Conservation (phyloP, 2,797 vertebrate species). For the Saxicola maurus region DNA sequence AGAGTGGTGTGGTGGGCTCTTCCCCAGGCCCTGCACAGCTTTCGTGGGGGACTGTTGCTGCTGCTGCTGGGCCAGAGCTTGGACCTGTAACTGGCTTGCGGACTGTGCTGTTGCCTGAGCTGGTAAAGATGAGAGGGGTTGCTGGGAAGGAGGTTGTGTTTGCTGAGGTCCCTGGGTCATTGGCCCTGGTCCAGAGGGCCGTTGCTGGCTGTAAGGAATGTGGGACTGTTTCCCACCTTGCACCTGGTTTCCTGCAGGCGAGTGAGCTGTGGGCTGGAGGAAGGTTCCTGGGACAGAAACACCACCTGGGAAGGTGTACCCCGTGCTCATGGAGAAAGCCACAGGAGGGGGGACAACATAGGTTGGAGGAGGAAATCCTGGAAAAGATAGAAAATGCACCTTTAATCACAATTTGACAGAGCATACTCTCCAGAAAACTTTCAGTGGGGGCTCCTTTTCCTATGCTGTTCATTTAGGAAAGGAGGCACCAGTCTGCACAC, state of each 20-base stretch:
- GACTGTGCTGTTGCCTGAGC: conserved; percentile 80
- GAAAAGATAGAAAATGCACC: not conserved
- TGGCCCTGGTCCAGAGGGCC: conserved; percentile 88
- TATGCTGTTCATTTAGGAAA: not conserved
- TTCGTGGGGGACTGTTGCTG: conserved; percentile 91
- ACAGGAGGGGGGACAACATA: conserved; percentile 93
- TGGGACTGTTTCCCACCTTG: conserved; percentile 92
- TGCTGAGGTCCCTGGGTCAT: conserved; percentile 80
- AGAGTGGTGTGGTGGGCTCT: conserved; percentile 90
- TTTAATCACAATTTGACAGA: not conserved
- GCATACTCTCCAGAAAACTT: not conserved
- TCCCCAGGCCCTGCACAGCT: conserved; percentile 83
- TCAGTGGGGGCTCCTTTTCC: not conserved
- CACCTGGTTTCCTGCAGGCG: conserved; percentile 83
- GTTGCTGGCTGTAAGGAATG: conserved; percentile 98
- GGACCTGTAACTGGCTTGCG: conserved; percentile 82
- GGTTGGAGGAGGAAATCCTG: conserved; percentile 92
- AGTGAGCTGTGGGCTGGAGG: conserved; percentile 86
- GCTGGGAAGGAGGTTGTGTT: conserved; percentile 79
- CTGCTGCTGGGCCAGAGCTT: conserved; percentile 81
- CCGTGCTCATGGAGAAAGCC: conserved; percentile 91
- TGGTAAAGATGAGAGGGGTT: conserved; percentile 77
- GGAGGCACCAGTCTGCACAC: not conserved
- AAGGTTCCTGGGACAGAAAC: conserved; percentile 91
- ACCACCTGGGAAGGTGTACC: conserved; percentile 90